A percentile compares a stretch with the other conserved stretches of the same genome.
Conservation (phyloP, 2,113 vertebrate species). For the Malurus cyaneus region DNA sequence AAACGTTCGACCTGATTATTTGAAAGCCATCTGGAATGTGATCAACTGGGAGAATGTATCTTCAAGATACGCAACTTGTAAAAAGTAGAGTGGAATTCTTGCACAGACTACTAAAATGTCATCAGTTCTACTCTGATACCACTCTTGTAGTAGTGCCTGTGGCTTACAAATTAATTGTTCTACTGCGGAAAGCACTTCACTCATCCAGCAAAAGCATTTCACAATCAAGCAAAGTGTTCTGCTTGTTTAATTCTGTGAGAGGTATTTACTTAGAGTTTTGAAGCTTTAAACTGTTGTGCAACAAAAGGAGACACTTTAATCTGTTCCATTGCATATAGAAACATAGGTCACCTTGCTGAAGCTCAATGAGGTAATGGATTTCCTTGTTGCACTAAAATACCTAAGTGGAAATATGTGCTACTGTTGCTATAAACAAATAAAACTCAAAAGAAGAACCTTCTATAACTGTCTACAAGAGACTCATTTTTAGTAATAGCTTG, state of each 20-base stretch:
- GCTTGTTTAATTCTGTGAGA: conserved; percentile 39
- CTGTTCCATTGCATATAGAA: not conserved
- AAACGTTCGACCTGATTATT: conserved; percentile 95
- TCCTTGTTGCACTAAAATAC: conserved; percentile 43
- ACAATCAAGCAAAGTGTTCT: conserved; percentile 45
- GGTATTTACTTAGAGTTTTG: conserved; percentile 27
- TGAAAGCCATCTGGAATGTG: conserved; percentile 97
- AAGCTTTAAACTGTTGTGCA: conserved; percentile 47
- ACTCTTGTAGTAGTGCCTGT: conserved; percentile 36
- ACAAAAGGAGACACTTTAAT: conserved; percentile 14
- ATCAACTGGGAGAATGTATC: conserved; percentile 94
- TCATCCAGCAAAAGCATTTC: conserved; percentile 35
- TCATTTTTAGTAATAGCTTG: not conserved
- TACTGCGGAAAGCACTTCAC: conserved; percentile 29
- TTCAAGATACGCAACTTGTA: conserved; percentile 83
- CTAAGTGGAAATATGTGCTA: conserved; percentile 5
- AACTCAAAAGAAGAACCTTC: conserved; percentile 20
- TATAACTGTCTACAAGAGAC: not conserved
- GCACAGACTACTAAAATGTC: not conserved
- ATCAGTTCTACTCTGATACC: not conserved
- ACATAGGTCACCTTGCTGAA: conserved; percentile 22
- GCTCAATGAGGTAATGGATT: not conserved
- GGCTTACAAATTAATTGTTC: conserved; percentile 9
- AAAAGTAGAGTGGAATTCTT: conserved; percentile 76
- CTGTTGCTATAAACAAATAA: conserved; percentile 51